Evolutionary conservation across 2,888 invertebrate genomes (phyloP).

Genomic region (Watsonalla binaria): DNA sequence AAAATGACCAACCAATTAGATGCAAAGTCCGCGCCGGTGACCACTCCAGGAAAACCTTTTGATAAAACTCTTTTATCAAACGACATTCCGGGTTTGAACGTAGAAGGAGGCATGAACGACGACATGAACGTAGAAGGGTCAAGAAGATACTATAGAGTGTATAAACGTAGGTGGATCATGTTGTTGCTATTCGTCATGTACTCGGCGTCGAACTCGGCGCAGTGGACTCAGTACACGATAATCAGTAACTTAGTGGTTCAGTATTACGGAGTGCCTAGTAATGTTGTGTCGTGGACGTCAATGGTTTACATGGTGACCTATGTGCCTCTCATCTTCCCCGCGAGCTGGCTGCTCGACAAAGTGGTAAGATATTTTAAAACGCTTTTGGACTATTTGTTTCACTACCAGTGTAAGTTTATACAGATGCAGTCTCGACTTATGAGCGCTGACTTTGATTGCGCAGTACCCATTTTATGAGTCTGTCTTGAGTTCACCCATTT

Average conservation of each 20-base stretch:
- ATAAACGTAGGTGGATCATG: constrained; percentile 87
- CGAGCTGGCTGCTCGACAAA: constrained; percentile 95
- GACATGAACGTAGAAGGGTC: constrained; percentile 24
- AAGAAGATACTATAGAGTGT: constrained; percentile 73
- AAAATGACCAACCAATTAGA: neutral
- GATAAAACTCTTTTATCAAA: constrained; percentile 25
- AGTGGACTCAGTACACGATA: constrained; percentile 98
- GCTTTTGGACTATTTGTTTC: too few species aligned
- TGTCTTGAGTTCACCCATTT: too few species aligned
- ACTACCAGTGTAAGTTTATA: too few species aligned
- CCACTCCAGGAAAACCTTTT: constrained; percentile 12
- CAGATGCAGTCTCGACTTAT: too few species aligned
- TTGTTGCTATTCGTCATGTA: constrained; percentile 90
- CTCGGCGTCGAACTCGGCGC: constrained; percentile 94
- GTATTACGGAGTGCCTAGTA: constrained; percentile 84
- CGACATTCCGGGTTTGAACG: constrained; percentile 24
- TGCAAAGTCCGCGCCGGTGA: neutral
- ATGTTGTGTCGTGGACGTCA: constrained; percentile 95
- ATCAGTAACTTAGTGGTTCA: constrained; percentile 88
- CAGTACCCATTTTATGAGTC: too few species aligned
- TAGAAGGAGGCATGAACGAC: constrained; percentile 49
- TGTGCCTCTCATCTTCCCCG: constrained; percentile 97
- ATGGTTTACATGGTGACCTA: constrained; percentile 98
- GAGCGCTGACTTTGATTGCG: too few species aligned
- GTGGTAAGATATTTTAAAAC: constrained; percentile 82